Base-by-base conservation (phyloP, 2,113 vertebrate genomes). In the Bagarius yarrelli region DNA sequence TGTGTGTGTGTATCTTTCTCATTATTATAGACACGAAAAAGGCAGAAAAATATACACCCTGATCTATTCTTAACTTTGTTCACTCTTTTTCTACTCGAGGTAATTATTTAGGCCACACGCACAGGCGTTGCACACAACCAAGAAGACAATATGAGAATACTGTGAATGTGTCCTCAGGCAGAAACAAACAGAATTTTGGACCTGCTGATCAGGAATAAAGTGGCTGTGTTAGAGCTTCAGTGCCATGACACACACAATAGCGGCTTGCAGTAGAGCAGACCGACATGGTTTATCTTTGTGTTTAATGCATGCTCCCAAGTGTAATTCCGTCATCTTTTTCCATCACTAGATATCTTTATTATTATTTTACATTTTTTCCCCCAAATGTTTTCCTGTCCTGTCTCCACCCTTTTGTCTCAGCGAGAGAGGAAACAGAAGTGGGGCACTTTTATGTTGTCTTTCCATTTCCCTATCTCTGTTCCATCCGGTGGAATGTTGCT, bases 41-140 rank as follows among this genome's bases (percentile, higher is more conserved):
- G 60, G 34, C 66, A 81, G 55, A 81, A 69, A 76, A 78, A 57
- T 76, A 80, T 80, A 57, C 79, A 78, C 71, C n/a, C 61, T 78
- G 56, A 27, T 71, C 57, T 15, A 50, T 59, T 27, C 83, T 34
- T 36, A 25, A 50, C 55, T 71, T 32, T 63, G 5, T 56, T 75
- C 75, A 77, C 64, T 44, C 53, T 70, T 36, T 84, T 36, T 84
- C 56, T 21, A 47, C 55, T 79, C n/a, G 55, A 71, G 63, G 44
- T 71, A 82, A 78, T 82, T 71, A 53, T 52, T 15, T 55, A 59
- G 69, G 50, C 81, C 63, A 47, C 11, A 8, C 44, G 9, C 9
- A 47, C 59, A 57, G 76, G 71, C 16, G 55, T 61, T 23, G 11
- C 18, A 21, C 30, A 32, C 52, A 76, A 11, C 52, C 32, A 76